Base-by-base conservation (phyloP, 2,113 vertebrate genomes). In the Etheostoma spectabile region DNA sequence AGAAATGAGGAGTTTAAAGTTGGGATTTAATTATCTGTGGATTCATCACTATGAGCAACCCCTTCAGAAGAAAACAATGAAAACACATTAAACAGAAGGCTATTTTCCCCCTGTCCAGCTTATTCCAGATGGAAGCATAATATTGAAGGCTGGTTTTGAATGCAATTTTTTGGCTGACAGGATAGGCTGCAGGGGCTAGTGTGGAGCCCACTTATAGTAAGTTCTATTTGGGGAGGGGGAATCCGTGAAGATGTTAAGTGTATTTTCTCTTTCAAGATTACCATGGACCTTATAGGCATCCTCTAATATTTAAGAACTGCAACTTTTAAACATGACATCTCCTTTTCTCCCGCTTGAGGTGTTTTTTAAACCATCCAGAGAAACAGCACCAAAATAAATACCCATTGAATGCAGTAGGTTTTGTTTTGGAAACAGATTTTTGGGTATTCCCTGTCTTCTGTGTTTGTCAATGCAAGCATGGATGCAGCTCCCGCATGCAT, bases 361-460 rank as follows among this genome's bases (percentile, higher is more conserved):
- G 30, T 68, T 85, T 49, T 59, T 71, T 38, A 5, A 56, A 76
- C 48, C 65, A 13, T 71, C 53, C 64, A 62, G 77, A 55, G 75
- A 83, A 85, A 86, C 60, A 30, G 35, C 18, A 62, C 19, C 51
- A 45, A 72, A 77, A 61, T 27, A 78, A 77, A 84, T 10, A 55
- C 30, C n/a, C 11, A 21, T 53, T 45, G 55, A 71, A 55, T 1
- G 4, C 52, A 38, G 22, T 21, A 15, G 53, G 76, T 83, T 86
- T 65, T 52, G 70, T 79, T 88, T 75, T 62, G 79, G 65, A 46
- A 19, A 1, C 59, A 45, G 74, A 27, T 59, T 67, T 64, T 35
- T 13, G 24, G 79, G 51, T 69, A 66, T 83, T 84, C 18, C 6
- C 33, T 51, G 51, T 64, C 7, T 74, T 30, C 22, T 59, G 53